Percentiles rank a stretch among this genome's conserved stretches.
Conservation (phyloP, 2,888 invertebrate genomes). For the Leucozona laternaria region DNA sequence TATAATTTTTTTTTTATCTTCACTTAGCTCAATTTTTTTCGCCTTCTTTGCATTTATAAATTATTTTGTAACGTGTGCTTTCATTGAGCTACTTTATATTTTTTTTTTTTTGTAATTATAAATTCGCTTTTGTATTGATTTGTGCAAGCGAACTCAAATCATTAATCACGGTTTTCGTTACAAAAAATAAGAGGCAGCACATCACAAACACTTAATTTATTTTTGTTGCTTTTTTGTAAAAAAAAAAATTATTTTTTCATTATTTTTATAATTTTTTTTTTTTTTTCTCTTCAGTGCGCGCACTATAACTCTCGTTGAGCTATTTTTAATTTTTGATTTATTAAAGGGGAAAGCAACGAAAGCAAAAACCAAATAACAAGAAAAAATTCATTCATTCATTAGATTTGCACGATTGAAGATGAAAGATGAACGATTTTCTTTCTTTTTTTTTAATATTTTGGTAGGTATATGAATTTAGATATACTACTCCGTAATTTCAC, state of each 20-base stretch:
- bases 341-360: constrained; percentile 65
- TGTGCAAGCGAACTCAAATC: constrained; percentile 41
- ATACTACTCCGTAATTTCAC: constrained; percentile 70
- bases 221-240: constrained; percentile 24
- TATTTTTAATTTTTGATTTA: constrained; percentile 74
- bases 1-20: constrained; percentile 40
- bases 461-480: constrained; percentile 15
- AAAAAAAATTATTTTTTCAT: constrained; percentile 14
- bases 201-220: constrained; percentile 47
- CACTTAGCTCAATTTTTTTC: constrained; percentile 62
- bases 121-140: constrained; percentile 37
- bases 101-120: constrained; percentile 1
- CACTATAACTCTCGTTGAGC: constrained; percentile 69
- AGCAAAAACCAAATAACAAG: constrained; percentile 44
- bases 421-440: constrained; percentile 70
- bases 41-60: constrained; percentile 60
- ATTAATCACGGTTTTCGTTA: constrained; percentile 68
- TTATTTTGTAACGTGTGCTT: constrained; percentile 63
- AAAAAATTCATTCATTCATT: constrained; percentile 74
- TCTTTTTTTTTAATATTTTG: constrained; percentile 31
- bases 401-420: constrained; percentile 75
- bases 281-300: constrained; percentile 51
- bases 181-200: constrained; percentile 52
- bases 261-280: constrained; percentile 15
- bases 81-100: constrained; percentile 61